Conservation (phyloP, 2,888 invertebrate species). For the Rapana venosa region DNA sequence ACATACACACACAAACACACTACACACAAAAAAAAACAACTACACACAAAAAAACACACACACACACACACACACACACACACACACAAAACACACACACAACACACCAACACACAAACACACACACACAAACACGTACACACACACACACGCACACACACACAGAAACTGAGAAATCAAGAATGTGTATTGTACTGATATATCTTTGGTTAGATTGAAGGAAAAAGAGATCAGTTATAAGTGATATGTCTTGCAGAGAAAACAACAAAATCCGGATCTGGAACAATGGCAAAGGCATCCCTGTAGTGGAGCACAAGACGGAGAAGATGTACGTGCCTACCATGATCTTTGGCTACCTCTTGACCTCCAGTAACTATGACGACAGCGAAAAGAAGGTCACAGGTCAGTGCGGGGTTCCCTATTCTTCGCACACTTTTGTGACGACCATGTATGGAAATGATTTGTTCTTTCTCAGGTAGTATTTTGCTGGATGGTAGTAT, state of each 20-base stretch:
- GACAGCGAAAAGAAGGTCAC: slow-evolving; percentile 96
- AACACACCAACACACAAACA: too few relatives aligned
- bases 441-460: too few relatives aligned
- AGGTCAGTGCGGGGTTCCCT: slow-evolving; percentile 80
- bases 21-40: too few relatives aligned
- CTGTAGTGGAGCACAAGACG: slow-evolving; percentile 96
- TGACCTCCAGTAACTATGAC: slow-evolving; percentile 99
- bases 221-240: slow-evolving; percentile 68
- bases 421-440: neutral
- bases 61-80: too few relatives aligned
- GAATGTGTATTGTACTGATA: too few relatives aligned
- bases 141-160: too few relatives aligned
- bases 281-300: slow-evolving; percentile 98
- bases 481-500: neutral
- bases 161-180: too few relatives aligned
- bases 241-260: slow-evolving; percentile 82
- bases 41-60: too few relatives aligned
- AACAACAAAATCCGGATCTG: slow-evolving; percentile 93
- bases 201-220: too few relatives aligned
- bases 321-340: slow-evolving; percentile 98
- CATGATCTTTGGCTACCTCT: slow-evolving; percentile 98
- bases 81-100: too few relatives aligned
- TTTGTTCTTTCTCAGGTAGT: neutral
- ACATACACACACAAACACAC: too few relatives aligned
- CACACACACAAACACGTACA: too few relatives aligned